phyloP scores from a whole-genome alignment of 2,797 vertebrate genomes.

The Neosilurus mollespiculum region DNA sequence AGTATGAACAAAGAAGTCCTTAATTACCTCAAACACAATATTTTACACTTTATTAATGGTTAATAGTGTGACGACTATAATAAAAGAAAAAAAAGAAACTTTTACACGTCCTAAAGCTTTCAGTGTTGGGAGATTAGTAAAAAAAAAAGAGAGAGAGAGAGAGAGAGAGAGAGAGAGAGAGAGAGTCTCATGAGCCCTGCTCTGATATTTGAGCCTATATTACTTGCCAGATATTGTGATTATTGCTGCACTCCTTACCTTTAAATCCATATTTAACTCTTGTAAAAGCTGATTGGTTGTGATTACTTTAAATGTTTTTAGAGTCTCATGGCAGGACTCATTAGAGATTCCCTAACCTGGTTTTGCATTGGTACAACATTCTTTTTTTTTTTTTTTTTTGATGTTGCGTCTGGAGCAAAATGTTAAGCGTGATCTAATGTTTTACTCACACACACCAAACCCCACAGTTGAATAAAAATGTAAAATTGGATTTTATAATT shows the following conservation, averaged over 20 bases:
- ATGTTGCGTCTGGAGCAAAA: not conserved
- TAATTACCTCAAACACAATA: not conserved
- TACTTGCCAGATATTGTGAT: constrained; percentile 10
- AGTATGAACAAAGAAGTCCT: not conserved
- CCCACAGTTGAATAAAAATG: constrained; percentile 14
- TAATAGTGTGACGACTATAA: not conserved
- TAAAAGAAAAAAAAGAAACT: not conserved
- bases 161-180: not conserved
- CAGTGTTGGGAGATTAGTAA: not conserved
- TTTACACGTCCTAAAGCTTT: not conserved
- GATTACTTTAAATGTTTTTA: constrained; percentile 22
- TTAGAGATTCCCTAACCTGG: not conserved
- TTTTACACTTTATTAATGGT: not conserved
- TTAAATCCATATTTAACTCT: constrained; percentile 20
- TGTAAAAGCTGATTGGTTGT: constrained; percentile 5
- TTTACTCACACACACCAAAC: constrained; percentile 8
- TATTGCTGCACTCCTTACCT: constrained; percentile 1
- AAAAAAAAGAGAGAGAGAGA: too few relatives aligned
- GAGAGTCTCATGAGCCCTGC: not conserved
- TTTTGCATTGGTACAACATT: not conserved
- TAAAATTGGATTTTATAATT: constrained; percentile 14
- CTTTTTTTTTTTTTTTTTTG: not conserved
- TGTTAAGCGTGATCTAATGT: constrained; percentile 28
- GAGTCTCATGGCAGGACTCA: constrained; percentile 15
- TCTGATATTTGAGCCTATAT: constrained; percentile 12